Base-by-base conservation (phyloP, 2,113 vertebrate genomes). In the Xenotilapia longispinis region DNA sequence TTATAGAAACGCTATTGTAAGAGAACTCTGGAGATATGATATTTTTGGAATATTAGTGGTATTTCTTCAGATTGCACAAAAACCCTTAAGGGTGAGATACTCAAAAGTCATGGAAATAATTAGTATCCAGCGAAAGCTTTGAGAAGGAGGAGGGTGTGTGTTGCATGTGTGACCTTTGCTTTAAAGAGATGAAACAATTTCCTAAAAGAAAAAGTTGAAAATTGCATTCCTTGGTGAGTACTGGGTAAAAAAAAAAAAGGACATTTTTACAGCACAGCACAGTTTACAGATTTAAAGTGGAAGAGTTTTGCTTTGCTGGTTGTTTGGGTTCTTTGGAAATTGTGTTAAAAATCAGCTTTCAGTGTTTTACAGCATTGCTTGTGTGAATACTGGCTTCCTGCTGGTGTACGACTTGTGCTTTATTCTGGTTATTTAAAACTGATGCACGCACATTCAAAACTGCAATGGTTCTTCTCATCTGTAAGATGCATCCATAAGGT, bases 61-160 rank as follows among this genome's bases (percentile, higher is more conserved):
- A 47, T 91, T 93, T 78, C 87, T 79, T 60, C 82, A 84, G 63
- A 87, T 88, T 94, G 55, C 85, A 85, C 14, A 28, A 81, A 84
- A 42, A 28, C 54, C 68, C 40, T 45, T 12, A 21, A 79, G 75
- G 57, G 15, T 2, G 5, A 31, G 6, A 75, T 8, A 57, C 33
- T 84, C 13, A 55, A 38, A 81, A 73, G 68, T 47, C 26, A 7
- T 68, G 47, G 6, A 15, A 38, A 60, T 82, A 84, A 84, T 89
- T 81, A 58, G 28, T 54, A 90, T 79, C 83, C 79, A 84, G 31
- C 13, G 68, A 80, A 55, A 80, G 82, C 53, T 51, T 45, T 63
- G 78, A 81, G 11, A 82, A 89, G 36, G 38, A 9, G 10, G 75
- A 70, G 15, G 68, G 21, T 23, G 21, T 80, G 28, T 23, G 19